Evolutionary conservation across 2,888 invertebrate species (phyloP).

Genomic region (Pilophorus perplexus): DNA sequence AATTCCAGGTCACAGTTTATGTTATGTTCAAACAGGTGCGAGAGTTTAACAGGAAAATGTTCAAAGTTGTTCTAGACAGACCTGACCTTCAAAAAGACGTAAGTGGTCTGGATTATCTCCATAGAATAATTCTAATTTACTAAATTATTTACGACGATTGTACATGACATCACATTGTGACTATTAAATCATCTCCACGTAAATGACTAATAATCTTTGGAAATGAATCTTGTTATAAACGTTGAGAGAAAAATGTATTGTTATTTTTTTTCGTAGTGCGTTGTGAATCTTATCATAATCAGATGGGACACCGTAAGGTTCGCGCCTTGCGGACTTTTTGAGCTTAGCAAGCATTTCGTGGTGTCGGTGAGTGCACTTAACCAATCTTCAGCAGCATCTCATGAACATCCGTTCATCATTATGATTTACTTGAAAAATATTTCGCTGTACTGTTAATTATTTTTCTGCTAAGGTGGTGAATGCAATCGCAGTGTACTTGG

Average conservation of each 20-base stretch:
- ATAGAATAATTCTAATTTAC: no score
- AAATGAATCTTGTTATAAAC: neutral
- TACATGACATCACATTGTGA: neutral
- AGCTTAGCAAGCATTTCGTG: conserved; percentile 10
- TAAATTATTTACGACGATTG: neutral
- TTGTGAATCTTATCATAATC: neutral
- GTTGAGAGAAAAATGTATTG: no score
- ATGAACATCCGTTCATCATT: no score
- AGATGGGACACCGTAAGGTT: neutral
- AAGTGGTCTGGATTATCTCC: no score
- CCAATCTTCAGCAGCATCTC: no score
- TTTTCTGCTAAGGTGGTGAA: conserved; percentile 22
- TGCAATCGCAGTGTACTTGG: conserved; percentile 8
- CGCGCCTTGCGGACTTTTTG: conserved; percentile 16
- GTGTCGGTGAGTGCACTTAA: neutral
- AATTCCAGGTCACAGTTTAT: no score
- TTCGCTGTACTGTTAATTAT: no score
- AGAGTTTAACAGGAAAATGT: conserved; percentile 4
- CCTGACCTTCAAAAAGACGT: neutral
- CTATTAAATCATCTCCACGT: neutral
- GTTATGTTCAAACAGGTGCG: neutral
- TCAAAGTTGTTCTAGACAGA: conserved; percentile 5
- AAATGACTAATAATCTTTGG: neutral
- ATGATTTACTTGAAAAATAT: no score
- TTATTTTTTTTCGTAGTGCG: conserved; percentile 1